Evolutionary conservation across 1,140 invertebrate species (phyloP), one percentile per base, ranked within the genome.

Genomic region (Lethrus apterus): DNA sequence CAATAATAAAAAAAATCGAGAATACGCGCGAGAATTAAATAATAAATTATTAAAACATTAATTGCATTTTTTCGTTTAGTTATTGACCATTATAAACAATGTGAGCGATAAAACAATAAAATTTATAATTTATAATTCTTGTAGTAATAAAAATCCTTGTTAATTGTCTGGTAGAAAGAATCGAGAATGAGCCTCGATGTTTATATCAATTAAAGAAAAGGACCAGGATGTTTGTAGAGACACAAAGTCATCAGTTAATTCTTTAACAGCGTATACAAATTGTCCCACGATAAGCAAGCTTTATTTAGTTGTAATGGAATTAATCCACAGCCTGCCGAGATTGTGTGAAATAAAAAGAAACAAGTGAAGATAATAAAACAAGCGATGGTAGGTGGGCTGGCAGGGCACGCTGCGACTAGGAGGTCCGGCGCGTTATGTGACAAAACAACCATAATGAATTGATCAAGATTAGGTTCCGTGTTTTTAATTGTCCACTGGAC

Each of bases 391-490:
- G 57, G 59, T 59, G 59, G 61, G 55, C 58, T 30, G 49, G 51
- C 48, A 48, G 47, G 42, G 36, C 48, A 52, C 46, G 43, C 50
- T 46, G 55, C 56, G 54, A 55, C 60, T 55, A 54, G 60, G 60
- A 63, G 60, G 60, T 63, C 60, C 53, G 57, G 52, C 60, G 56
- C 59, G 59, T 63, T 60, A 63, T 61, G 60, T 63, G 60, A 63
- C 60, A 63, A 63, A 63, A 63, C 59, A 57, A 63, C 59, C 59
- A 60, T 59, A 59, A 63, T 51, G 58, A 58, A 63, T 63, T 62
- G 61, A 63, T 63, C 61, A 62, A 62, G 61, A 63, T 63, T 61
- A 56, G 51, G 55, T 57, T 53, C 55, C 55, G 51, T 56, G 49
- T 59, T 59, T 61, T 58, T 58, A 63, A 63, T 63, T 63, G 59